A percentile compares a stretch with the other conserved stretches of the same genome.
These are phyloP conservation scores for Synergus japonicus DNA, from an alignment of 2,888 invertebrate species.

Conservation along the genomic window DNA sequence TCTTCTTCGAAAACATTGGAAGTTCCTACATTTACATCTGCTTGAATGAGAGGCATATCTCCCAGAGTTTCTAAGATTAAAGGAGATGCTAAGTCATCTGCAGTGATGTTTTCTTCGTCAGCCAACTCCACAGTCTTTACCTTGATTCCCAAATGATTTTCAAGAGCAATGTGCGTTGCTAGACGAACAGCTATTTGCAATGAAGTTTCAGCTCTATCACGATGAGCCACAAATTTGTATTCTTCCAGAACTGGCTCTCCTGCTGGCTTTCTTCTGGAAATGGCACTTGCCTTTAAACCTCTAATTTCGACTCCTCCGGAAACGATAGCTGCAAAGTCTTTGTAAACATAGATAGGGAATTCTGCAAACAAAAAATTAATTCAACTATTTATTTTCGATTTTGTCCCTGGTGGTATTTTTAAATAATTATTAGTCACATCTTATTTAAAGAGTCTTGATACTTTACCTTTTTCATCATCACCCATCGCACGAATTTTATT, in stretches of 20 bases:
- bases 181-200: conserved; percentile 68
- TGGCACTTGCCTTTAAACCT: conserved; percentile 80
- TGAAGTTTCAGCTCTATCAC: conserved; percentile 63
- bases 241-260: conserved; percentile 79
- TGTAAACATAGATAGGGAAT: conserved; percentile 74
- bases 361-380: conserved; percentile 63
- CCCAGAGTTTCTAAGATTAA: conserved; percentile 81
- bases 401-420: too few species aligned
- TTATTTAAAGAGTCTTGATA: neutral
- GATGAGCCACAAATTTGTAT: conserved; percentile 80
- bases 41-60: conserved; percentile 85
- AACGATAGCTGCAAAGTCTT: conserved; percentile 74
- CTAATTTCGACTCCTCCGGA: conserved; percentile 82
- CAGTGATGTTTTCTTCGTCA: conserved; percentile 58
- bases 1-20: conserved; percentile 74
- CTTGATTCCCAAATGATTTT: conserved; percentile 75
- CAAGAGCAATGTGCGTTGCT: conserved; percentile 78
- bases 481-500: conserved; percentile 62
- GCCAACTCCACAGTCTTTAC: conserved; percentile 72
- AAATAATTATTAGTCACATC: too few species aligned
- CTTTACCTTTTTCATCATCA: conserved; percentile 67
- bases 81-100: conserved; percentile 78
- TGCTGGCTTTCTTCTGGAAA: conserved; percentile 78
- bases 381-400: conserved; percentile 3
- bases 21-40: conserved; percentile 81